Evolutionary conservation across 2,888 invertebrate genomes (phyloP).

Genomic region (Drosophila atroscutellata): DNA sequence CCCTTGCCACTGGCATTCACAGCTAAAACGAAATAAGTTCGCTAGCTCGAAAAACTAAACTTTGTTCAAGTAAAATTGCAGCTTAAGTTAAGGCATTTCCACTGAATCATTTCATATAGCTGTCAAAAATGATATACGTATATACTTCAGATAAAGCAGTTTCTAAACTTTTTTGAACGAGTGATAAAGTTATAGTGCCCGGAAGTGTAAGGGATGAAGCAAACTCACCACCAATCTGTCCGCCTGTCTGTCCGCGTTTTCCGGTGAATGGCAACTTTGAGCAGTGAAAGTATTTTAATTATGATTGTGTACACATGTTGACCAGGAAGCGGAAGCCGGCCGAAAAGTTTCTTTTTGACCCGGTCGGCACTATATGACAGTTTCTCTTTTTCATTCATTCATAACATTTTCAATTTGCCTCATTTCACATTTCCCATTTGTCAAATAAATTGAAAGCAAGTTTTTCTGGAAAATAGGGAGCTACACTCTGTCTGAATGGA

Average conservation of each 20-base stretch:
- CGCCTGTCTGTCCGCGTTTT: slow-evolving; percentile 14
- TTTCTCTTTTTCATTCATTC: slow-evolving; percentile 4
- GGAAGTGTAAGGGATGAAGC: not conserved
- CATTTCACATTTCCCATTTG: slow-evolving; percentile 16
- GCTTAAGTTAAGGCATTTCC: not conserved
- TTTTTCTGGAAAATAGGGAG: not conserved
- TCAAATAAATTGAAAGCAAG: slow-evolving; percentile 5
- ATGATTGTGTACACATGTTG: slow-evolving; percentile 50
- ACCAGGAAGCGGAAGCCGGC: slow-evolving; percentile 62
- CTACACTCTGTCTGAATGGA: slow-evolving; percentile 26
- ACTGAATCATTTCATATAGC: not conserved
- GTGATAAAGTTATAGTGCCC: not conserved
- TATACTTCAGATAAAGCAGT: not conserved
- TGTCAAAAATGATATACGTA: not conserved
- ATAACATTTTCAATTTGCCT: slow-evolving; percentile 28
- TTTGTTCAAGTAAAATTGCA: too few relatives aligned
- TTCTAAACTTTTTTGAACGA: not conserved
- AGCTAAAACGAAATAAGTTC: slow-evolving; percentile 30
- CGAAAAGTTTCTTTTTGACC: slow-evolving; percentile 31
- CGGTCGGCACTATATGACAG: slow-evolving; percentile 11
- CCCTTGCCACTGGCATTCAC: slow-evolving; percentile 24
- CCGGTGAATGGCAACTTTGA: slow-evolving; percentile 59
- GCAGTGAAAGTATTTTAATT: slow-evolving; percentile 74
- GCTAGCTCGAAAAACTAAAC: too few relatives aligned
- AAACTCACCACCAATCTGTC: slow-evolving; percentile 52